A percentile compares a stretch with the other conserved stretches of the same genome.
Conservation (phyloP, 2,113 vertebrate species). For the Climacteris rufus region DNA sequence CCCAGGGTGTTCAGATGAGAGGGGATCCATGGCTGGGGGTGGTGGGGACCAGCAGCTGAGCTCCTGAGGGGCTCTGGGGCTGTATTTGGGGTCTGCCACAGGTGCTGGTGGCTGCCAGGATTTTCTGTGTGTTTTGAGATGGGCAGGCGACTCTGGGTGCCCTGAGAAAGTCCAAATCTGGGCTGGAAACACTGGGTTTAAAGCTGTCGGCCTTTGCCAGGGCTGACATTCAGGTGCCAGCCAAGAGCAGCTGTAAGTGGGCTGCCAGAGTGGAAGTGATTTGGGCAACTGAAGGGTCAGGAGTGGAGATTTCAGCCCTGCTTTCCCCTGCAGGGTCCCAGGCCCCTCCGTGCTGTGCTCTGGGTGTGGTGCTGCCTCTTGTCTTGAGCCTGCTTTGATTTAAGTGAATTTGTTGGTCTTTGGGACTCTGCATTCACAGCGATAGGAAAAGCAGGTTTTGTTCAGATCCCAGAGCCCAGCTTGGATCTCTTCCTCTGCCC, state of each 20-base stretch:
- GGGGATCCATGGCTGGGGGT: accelerated
- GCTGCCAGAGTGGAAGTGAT: not conserved
- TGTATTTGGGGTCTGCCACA: accelerated
- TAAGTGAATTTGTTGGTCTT: not conserved
- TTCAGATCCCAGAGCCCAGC: not conserved
- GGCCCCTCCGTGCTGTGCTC: accelerated
- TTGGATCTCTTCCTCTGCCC: not conserved
- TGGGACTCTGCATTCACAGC: accelerated
- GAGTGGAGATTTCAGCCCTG: not conserved
- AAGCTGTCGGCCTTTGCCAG: not conserved
- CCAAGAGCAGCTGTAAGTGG: not conserved
- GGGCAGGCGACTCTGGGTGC: not conserved
- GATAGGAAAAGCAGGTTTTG: not conserved
- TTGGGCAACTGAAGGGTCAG: not conserved
- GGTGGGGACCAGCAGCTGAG: not conserved
- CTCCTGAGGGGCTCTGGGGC: not conserved
- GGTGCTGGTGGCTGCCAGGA: not conserved
- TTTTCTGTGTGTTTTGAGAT: not conserved
- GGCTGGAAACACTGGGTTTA: not conserved
- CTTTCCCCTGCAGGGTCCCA: not conserved
- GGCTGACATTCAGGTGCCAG: not conserved
- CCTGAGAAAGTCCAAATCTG: not conserved
- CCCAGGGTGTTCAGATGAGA: accelerated
- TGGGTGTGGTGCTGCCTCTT: not conserved
- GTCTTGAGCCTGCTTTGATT: not conserved